These are phyloP conservation scores for Hoplodrina blanda DNA, from an alignment of 2,888 invertebrate genomes.

Conservation along the genomic window DNA sequence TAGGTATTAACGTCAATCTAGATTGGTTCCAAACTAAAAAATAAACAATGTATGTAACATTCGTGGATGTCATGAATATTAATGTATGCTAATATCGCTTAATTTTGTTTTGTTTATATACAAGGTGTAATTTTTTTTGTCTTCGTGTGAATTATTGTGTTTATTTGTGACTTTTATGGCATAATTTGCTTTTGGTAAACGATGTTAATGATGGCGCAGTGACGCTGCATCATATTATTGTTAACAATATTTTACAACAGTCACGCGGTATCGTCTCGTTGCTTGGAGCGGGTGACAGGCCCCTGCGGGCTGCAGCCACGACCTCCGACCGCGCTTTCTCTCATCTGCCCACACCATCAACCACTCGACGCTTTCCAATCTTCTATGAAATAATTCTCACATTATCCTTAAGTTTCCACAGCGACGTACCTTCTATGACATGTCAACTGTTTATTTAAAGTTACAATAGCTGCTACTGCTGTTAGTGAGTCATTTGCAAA, in stretches of 20 bases:
- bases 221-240: conserved; percentile 18
- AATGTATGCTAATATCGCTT: conserved; percentile 15
- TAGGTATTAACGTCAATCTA: too few species aligned
- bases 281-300: conserved; percentile 62
- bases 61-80: conserved; percentile 29
- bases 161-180: neutral
- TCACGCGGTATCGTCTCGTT: conserved; percentile 52
- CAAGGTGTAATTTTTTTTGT: neutral
- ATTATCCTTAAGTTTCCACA: conserved; percentile 49
- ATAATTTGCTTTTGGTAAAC: conserved; percentile 1
- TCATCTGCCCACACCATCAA: conserved; percentile 68
- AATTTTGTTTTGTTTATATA: conserved; percentile 27
- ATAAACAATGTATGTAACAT: conserved; percentile 11
- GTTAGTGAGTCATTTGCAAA: conserved; percentile 81
- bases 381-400: conserved; percentile 55
- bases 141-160: conserved; percentile 5
- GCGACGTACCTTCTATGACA: conserved; percentile 34
- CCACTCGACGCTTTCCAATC: conserved; percentile 54
- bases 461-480: conserved; percentile 57
- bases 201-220: conserved; percentile 7
- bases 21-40: conserved; percentile 24
- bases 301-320: conserved; percentile 66
- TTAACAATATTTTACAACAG: conserved; percentile 33
- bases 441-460: conserved; percentile 35
- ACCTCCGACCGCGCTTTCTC: conserved; percentile 83